A percentile compares a stretch with the other conserved stretches of the same genome.
These are phyloP conservation scores for Muscidifurax raptorellus DNA, from an alignment of 1,140 invertebrate species.

Conservation along the genomic window DNA sequence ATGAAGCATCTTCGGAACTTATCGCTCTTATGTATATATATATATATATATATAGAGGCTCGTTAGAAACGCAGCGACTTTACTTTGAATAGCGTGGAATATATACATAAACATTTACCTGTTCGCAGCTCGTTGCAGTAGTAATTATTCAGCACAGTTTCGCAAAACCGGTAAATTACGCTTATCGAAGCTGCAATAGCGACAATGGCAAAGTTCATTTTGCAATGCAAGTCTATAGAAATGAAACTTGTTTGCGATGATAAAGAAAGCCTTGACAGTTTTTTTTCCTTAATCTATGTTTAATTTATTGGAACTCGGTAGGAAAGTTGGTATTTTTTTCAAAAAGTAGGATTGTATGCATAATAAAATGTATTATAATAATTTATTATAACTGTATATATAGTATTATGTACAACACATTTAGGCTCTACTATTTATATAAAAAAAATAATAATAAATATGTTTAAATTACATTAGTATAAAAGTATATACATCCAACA, in stretches of 20 bases:
- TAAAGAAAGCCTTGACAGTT: constrained; percentile 10
- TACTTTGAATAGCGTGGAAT: not conserved
- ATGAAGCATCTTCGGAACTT: not conserved
- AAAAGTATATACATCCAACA: not conserved
- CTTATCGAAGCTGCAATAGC: constrained; percentile 8
- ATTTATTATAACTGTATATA: constrained; percentile 9
- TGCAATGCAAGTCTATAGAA: not conserved
- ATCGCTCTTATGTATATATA: not conserved
- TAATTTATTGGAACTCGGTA: not conserved
- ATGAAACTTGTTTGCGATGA: not conserved
- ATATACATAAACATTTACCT: not conserved
- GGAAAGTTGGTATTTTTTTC: not conserved
- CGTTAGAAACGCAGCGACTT: not conserved
- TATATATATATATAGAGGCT: not conserved
- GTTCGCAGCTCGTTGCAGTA: not conserved
- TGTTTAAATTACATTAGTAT: not conserved
- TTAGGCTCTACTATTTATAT: not conserved
- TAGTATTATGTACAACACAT: not conserved
- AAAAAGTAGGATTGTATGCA: not conserved
- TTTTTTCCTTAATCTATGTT: not conserved
- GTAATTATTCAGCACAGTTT: constrained; percentile 23
- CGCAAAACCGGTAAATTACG: constrained; percentile 20
- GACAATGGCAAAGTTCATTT: not conserved
- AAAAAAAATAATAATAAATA: constrained; percentile 8
- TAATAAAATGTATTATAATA: not conserved